Base-by-base conservation (phyloP, 2,888 invertebrate species). In the Schrankia costaestrigalis region DNA sequence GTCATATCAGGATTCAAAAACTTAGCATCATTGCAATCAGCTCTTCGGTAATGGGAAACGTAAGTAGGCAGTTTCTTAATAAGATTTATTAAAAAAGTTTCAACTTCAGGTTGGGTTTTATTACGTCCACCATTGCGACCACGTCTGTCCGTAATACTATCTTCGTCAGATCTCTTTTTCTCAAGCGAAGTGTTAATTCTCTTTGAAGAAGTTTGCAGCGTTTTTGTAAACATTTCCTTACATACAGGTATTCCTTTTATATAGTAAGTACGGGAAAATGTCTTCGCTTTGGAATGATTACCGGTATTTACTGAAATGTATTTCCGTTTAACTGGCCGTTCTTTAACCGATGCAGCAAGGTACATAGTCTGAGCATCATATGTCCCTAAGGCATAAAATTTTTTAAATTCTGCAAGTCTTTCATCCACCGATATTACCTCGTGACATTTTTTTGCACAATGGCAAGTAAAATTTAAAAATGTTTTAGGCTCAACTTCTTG, bases 191-290 rank as follows among this genome's bases (percentile, higher is more conserved):
- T 31, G 31, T 42, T 33, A 15, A 40, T 40, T 21, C 34, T 35
- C 30, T 46, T 46, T 19, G 42, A 17, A 10, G 40, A 26, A n/a
- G 40, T 43, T 18, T 46, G 32, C 17, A 46, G 15, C n/a, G 23
- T 36, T 21, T 42, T 42, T 3, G 40, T 26, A 23, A 40, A 46
- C 36, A 46, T 42, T 22, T n/a, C n/a, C n/a, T n/a, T n/a, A n/a
- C n/a, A n/a, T n/a, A n/a, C n/a, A n/a, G n/a, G n/a, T n/a, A n/a
- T n/a, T n/a, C n/a, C n/a, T n/a, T n/a, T n/a, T n/a, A n/a, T n/a
- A n/a, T n/a, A n/a, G n/a, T n/a, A n/a, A n/a, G n/a, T n/a, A n/a
- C n/a, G n/a, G n/a, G n/a, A n/a, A n/a, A n/a, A n/a, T n/a, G n/a
- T n/a, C n/a, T n/a, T n/a, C n/a, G n/a, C n/a, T n/a, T n/a, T n/a